Conservation (phyloP, 2,888 invertebrate genomes). For the Eulithis testata region DNA sequence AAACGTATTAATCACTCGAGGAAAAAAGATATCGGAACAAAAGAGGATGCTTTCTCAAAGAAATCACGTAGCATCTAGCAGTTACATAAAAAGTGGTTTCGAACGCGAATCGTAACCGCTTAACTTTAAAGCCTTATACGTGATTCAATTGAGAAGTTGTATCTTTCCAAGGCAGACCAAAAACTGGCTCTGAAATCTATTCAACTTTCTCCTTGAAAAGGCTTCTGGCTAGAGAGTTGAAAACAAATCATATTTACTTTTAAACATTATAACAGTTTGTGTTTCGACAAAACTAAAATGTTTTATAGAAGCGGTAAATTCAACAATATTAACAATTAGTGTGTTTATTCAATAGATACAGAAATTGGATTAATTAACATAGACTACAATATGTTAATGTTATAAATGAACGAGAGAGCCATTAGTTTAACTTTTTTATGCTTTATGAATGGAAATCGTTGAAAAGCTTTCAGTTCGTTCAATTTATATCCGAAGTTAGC, state of each 20-base stretch:
- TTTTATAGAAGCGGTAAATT: not conserved
- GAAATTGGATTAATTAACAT: constrained; percentile 6
- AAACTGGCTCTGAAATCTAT: constrained; percentile 74
- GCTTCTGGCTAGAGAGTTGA: constrained; percentile 29
- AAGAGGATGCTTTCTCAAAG: constrained; percentile 65
- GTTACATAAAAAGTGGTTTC: constrained; percentile 76
- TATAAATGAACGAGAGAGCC: constrained; percentile 3
- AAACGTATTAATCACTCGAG: constrained; percentile 63
- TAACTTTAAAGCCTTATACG: constrained; percentile 83
- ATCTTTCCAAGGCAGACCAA: constrained; percentile 64
- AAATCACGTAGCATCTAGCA: constrained; percentile 74
- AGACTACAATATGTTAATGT: not conserved
- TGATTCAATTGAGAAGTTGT: constrained; percentile 82
- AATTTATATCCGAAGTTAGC: no score
- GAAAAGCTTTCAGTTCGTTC: not conserved
- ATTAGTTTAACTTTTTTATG: constrained; percentile 6
- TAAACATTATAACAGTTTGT: not conserved
- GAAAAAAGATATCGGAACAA: constrained; percentile 67
- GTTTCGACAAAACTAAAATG: not conserved
- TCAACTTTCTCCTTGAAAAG: constrained; percentile 71
- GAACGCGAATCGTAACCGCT: constrained; percentile 77
- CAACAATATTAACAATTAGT: constrained; percentile 3
- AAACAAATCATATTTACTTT: constrained; percentile 1
- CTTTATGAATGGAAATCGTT: not conserved
- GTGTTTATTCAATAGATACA: constrained; percentile 3